Percentiles rank a stretch among this genome's conserved stretches.
Conservation (phyloP, 2,113 vertebrate species). For the Osmerus eperlanus region DNA sequence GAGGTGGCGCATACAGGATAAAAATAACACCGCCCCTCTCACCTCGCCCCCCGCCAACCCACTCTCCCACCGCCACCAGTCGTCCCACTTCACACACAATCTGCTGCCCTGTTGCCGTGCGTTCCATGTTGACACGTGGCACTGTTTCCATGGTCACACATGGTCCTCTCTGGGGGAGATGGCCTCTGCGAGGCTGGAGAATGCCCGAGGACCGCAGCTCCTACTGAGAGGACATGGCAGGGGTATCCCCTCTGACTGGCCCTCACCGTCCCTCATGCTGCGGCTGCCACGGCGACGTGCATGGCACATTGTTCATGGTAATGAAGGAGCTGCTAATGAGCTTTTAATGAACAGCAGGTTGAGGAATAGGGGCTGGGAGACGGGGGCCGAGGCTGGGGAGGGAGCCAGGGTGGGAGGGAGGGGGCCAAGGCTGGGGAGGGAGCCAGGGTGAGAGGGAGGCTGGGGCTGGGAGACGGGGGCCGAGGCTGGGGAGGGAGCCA, state of each 20-base stretch:
- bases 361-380: slow-evolving; percentile 10
- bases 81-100: background rate
- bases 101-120: background rate
- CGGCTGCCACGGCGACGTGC: slow-evolving; percentile 2
- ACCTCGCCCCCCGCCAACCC: too few relatives aligned
- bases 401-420: background rate
- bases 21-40: too few relatives aligned
- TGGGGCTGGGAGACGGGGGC: background rate
- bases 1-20: too few relatives aligned
- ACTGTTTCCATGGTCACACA: too few relatives aligned
- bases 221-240: slow-evolving; percentile 19
- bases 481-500: background rate
- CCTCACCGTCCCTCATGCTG: slow-evolving; percentile 7
- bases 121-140: too few relatives aligned
- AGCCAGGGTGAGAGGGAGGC: too few relatives aligned
- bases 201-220: slow-evolving; percentile 18
- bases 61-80: too few relatives aligned
- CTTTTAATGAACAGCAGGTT: slow-evolving; percentile 48
- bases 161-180: background rate
- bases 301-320: slow-evolving; percentile 27
- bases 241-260: slow-evolving; percentile 17
- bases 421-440: background rate
- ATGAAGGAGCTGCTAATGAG: slow-evolving; percentile 31
- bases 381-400: background rate
- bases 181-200: slow-evolving; percentile 14